These are phyloP conservation scores for Andrena marginata DNA, from an alignment of 2,888 invertebrate genomes.

Conservation along the genomic window DNA sequence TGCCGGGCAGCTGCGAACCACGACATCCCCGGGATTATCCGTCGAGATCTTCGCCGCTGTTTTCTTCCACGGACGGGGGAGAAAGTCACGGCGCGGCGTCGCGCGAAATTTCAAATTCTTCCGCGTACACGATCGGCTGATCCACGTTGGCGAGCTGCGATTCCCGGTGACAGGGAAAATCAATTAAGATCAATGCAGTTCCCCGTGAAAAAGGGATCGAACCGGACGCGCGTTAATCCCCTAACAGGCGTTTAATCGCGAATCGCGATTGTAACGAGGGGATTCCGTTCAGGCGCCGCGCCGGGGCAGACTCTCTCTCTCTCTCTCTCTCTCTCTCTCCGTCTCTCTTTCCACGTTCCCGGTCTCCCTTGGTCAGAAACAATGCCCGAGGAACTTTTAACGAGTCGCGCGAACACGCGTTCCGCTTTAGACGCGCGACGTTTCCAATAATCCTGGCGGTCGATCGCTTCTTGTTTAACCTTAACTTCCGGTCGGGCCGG, in stretches of 20 bases:
- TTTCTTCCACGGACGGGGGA: background rate
- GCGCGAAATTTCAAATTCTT: background rate
- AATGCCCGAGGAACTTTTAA: slow-evolving; percentile 63
- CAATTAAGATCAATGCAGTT: slow-evolving; percentile 47
- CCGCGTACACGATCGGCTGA: background rate
- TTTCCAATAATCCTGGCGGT: slow-evolving; percentile 55
- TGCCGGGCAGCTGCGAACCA: background rate
- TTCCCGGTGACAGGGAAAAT: slow-evolving; percentile 39
- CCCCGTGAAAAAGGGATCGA: slow-evolving; percentile 21
- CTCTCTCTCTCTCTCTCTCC: no score
- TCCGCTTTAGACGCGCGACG: slow-evolving; percentile 40
- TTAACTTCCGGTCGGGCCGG: slow-evolving; percentile 31
- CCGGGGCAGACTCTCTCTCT: slow-evolving; percentile 18
- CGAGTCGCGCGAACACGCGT: slow-evolving; percentile 61
- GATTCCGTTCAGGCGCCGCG: slow-evolving; percentile 17
- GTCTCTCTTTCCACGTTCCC: slow-evolving; percentile 50
- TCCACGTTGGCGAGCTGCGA: background rate
- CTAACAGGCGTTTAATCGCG: slow-evolving; percentile 48
- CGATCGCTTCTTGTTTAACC: slow-evolving; percentile 60
- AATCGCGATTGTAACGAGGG: slow-evolving; percentile 38
- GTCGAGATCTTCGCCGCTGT: background rate
- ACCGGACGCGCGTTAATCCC: slow-evolving; percentile 44
- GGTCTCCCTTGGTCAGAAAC: slow-evolving; percentile 36
- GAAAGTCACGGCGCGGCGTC: background rate
- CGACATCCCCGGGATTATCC: no score